Percentiles rank a stretch among this genome's conserved stretches.
These are phyloP conservation scores for Podarcis cretensis DNA, from an alignment of 2,113 vertebrate species.

Conservation along the genomic window DNA sequence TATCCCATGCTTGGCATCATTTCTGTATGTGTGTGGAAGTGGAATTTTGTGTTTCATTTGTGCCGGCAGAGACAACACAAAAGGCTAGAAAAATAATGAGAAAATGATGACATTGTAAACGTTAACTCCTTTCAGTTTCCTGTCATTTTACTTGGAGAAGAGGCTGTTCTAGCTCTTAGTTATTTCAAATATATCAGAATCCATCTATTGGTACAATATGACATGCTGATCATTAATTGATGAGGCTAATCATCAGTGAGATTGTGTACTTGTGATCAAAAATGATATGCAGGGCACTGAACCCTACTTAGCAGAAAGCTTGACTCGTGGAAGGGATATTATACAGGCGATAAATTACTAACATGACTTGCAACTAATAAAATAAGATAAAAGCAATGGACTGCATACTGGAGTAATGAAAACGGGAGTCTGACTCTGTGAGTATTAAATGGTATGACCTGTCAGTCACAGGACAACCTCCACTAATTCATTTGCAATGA, in stretches of 20 bases:
- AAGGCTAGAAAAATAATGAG: conserved; percentile 44
- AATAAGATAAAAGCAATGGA: conserved; percentile 66
- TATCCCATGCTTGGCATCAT: conserved; percentile 51
- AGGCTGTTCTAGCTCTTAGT: conserved; percentile 74
- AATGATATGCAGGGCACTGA: conserved; percentile 50
- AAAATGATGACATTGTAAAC: conserved; percentile 57
- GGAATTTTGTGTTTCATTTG: conserved; percentile 52
- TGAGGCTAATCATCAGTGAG: conserved; percentile 61
- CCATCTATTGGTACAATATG: conserved; percentile 60
- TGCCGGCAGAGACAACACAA: conserved; percentile 23
- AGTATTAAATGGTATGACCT: conserved; percentile 75
- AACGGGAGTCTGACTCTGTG: conserved; percentile 61
- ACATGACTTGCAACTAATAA: conserved; percentile 54
- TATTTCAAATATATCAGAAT: conserved; percentile 71
- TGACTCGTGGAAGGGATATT: conserved; percentile 44
- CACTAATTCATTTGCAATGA: conserved; percentile 70
- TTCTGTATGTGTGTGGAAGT: conserved; percentile 42
- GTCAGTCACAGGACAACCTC: conserved; percentile 51
- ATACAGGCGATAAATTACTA: conserved; percentile 40
- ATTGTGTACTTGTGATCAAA: conserved; percentile 55
- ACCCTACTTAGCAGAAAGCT: conserved; percentile 53
- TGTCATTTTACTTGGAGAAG: conserved; percentile 72
- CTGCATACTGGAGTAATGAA: conserved; percentile 41
- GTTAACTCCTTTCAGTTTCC: conserved; percentile 61
- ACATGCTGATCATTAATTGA: conserved; percentile 60